A percentile compares a stretch with the other conserved stretches of the same genome.
These are phyloP conservation scores for Monopis laevigella DNA, from an alignment of 2,888 invertebrate genomes.

Conservation along the genomic window DNA sequence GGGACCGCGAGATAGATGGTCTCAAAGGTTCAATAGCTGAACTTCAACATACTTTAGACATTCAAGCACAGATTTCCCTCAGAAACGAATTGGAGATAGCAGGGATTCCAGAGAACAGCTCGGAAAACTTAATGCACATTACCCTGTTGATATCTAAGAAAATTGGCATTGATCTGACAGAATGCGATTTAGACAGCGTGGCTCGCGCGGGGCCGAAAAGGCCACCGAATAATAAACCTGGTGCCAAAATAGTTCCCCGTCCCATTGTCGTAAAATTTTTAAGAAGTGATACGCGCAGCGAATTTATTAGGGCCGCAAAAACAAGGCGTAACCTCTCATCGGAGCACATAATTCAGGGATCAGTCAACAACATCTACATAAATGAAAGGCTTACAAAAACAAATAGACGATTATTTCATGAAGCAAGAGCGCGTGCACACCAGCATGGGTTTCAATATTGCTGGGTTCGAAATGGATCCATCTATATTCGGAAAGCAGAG, in stretches of 20 bases:
- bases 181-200: slow-evolving; percentile 4
- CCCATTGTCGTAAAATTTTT: slow-evolving; percentile 20
- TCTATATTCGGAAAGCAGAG: slow-evolving; percentile 18
- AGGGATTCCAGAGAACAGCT: slow-evolving; percentile 1
- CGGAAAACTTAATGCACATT: slow-evolving; percentile 9
- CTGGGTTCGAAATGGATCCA: slow-evolving; percentile 18
- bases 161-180: slow-evolving; percentile 3
- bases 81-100: slow-evolving; percentile 10
- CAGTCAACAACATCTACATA: slow-evolving; percentile 12
- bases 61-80: slow-evolving; percentile 1
- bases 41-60: slow-evolving; percentile 16
- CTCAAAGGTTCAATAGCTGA: slow-evolving; percentile 12
- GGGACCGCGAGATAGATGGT: slow-evolving; percentile 8
- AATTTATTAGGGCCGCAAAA: slow-evolving; percentile 20
- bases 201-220: slow-evolving; percentile 1
- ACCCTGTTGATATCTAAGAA: neutral
- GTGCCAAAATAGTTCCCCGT: slow-evolving; percentile 11
- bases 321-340: slow-evolving; percentile 17
- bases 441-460: slow-evolving; percentile 16
- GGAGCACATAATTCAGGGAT: slow-evolving; percentile 15
- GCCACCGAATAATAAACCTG: neutral
- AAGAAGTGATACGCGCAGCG: slow-evolving; percentile 17
- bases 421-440: slow-evolving; percentile 14
- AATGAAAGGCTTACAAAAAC: slow-evolving; percentile 20
- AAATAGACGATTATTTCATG: slow-evolving; percentile 20